These are phyloP conservation scores for Gulo gulo DNA, from an alignment of 2,113 vertebrate species.

Conservation along the genomic window DNA sequence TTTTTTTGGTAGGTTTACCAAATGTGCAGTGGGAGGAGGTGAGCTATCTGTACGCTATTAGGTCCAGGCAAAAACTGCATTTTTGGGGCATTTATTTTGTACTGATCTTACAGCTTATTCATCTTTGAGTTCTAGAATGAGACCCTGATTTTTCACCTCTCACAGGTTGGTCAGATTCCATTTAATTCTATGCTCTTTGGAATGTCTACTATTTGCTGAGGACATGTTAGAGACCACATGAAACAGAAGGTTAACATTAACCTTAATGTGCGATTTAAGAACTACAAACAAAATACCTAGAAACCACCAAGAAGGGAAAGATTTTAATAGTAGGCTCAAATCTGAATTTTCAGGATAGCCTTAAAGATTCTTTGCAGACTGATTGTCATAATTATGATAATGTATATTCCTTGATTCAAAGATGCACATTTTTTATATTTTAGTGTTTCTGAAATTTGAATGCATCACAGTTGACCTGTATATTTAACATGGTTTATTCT, in stretches of 20 bases:
- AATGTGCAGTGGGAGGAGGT: not conserved
- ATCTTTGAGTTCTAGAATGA: not conserved
- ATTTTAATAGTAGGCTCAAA: slow-evolving; percentile 4
- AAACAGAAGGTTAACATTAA: not conserved
- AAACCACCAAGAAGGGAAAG: not conserved
- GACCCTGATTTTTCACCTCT: not conserved
- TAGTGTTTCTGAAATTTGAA: not conserved
- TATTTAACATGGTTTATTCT: not conserved
- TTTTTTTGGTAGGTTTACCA: not conserved
- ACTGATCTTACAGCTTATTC: not conserved
- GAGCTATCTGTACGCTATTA: not conserved
- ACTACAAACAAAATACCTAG: not conserved
- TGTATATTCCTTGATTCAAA: not conserved
- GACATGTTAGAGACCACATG: not conserved
- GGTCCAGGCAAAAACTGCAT: not conserved
- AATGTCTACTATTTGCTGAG: not conserved
- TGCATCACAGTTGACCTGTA: not conserved
- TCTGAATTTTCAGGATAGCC: not conserved
- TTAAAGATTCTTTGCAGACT: not conserved
- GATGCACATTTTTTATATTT: not conserved
- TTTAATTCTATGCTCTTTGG: not conserved
- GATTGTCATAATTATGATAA: not conserved
- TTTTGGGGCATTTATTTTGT: not conserved
- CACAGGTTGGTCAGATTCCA: not conserved
- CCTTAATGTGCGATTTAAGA: not conserved